These are phyloP conservation scores for Eucriotettix oculatus DNA, from an alignment of 2,888 invertebrate genomes.

Conservation along the genomic window DNA sequence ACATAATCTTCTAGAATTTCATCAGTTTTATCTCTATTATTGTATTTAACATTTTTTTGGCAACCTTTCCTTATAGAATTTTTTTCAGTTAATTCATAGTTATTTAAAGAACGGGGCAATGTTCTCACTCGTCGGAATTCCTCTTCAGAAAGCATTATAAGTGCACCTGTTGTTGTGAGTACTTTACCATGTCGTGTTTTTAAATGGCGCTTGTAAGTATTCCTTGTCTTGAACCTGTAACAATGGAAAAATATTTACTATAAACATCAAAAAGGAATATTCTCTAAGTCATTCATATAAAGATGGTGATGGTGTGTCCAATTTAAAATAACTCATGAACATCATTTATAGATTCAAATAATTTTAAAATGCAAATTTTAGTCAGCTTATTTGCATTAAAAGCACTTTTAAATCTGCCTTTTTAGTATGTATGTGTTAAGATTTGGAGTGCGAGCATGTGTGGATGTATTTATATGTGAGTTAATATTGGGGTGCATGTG, in stretches of 20 bases:
- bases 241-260: background rate
- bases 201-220: constrained; percentile 40
- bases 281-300: too few relatives aligned
- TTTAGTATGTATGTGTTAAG: too few relatives aligned
- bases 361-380: too few relatives aligned
- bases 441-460: too few relatives aligned
- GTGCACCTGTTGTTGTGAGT: constrained; percentile 32
- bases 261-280: too few relatives aligned
- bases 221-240: constrained; percentile 36
- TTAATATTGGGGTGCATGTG: too few relatives aligned
- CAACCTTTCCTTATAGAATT: background rate
- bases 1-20: background rate
- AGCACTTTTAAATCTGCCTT: too few relatives aligned
- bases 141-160: constrained; percentile 29
- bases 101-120: constrained; percentile 12
- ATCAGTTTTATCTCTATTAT: background rate
- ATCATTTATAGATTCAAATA: too few relatives aligned
- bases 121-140: constrained; percentile 28
- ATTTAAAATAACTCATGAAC: too few relatives aligned
- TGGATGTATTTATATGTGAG: too few relatives aligned
- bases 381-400: too few relatives aligned
- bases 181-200: constrained; percentile 38
- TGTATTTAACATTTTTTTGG: background rate
- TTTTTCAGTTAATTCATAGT: background rate
- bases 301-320: too few relatives aligned